Percentiles rank a stretch among this genome's conserved stretches.
These are phyloP conservation scores for Corythornis leucogaster DNA, from an alignment of 2,797 vertebrate species.

Conservation along the genomic window DNA sequence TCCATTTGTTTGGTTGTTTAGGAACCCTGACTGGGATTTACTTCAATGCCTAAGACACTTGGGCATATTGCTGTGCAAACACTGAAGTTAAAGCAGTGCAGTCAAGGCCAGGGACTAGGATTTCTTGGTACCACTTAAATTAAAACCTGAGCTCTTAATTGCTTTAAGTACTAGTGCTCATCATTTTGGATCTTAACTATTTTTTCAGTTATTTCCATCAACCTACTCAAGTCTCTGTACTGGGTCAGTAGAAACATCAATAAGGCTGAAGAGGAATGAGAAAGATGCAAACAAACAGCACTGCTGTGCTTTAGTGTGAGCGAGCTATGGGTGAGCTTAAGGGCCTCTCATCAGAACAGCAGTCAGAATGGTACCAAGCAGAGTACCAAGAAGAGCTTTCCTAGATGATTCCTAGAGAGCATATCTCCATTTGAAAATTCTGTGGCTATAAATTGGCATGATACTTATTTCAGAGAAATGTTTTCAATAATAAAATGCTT, in stretches of 20 bases:
- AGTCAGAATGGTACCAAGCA: background rate
- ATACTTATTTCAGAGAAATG: background rate
- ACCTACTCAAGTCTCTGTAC: background rate
- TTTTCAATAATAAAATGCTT: slow-evolving; percentile 1
- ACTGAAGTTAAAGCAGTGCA: background rate
- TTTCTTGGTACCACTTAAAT: background rate
- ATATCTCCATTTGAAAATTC: background rate
- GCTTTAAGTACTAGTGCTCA: background rate
- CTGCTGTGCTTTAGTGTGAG: background rate
- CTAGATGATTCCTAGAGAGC: background rate
- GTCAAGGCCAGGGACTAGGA: background rate
- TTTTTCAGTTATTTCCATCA: background rate
- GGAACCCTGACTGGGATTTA: background rate
- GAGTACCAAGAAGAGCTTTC: background rate
- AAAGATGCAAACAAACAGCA: background rate
- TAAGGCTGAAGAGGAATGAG: background rate
- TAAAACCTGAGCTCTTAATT: background rate
- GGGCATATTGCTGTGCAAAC: background rate
- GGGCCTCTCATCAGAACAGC: background rate
- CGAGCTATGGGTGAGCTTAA: background rate
- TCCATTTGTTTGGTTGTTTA: background rate
- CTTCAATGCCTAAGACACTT: background rate
- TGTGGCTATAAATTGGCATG: background rate
- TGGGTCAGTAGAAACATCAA: background rate
- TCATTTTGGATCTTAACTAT: background rate